Base-by-base conservation (phyloP, 2,888 invertebrate species). In the Sesamia inferens region DNA sequence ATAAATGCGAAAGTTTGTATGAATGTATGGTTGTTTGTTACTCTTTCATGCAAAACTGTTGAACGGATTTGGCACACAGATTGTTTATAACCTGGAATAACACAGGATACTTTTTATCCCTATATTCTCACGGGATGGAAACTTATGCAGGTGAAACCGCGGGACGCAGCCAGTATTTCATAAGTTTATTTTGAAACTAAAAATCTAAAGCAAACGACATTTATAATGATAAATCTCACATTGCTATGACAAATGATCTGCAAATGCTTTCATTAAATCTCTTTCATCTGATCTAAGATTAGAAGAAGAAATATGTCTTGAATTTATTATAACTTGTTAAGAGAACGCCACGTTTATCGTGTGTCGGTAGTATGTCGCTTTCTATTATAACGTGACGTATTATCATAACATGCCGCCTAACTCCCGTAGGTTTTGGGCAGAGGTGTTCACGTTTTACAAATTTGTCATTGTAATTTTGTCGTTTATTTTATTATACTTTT, bases 211-310 rank as follows among this genome's bases (percentile, higher is more conserved):
- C 24, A 14, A 31, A 51, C 55, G 61, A 73, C 65, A 74, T 79
- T 62, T 65, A 67, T 65, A 67, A 74, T 79, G 66, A 79, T 69
- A 79, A 79, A 79, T 64, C 16, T 55, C 55, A 66, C 22, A 67
- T 31, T 13, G 57, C 66, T 62, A n/a, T 68, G 79, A 79, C 51
- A 57, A 79, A 79, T 61, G 79, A 67, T 44, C 74, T 63, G 68
- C 62, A 79, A 78, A 79, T 65, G 58, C 69, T 74, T 74, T 55
- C 69, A 74, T 64, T 64, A 67, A 31, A 67, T 70, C 63, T 70
- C 67, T 75, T 74, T 79, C 67, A 79, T 79, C 62, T 79, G 67
- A 79, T 63, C 79, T 51, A 63, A 74, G 74, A 79, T 79, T 69
- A 14, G 44, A 63, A 67, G 54, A 55, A 59, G 74, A 79, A 67